Base-by-base conservation (phyloP, 2,888 invertebrate species). In the Unio delphinus region DNA sequence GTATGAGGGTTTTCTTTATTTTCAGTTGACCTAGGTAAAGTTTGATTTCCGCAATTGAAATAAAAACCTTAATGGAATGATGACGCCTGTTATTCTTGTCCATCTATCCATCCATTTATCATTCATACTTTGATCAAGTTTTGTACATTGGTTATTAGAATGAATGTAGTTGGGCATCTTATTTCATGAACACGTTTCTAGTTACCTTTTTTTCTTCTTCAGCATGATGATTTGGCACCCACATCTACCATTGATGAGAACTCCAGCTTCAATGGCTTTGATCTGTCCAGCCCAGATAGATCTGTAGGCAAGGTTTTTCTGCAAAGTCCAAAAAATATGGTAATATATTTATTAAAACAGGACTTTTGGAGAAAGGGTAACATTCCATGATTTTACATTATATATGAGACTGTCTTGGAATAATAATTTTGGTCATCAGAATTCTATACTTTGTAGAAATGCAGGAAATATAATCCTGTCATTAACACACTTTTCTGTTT, bases 281-380 rank as follows among this genome's bases (percentile, higher is more conserved):
- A 78, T 55, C 65, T 80, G 58, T 78, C 80, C 28, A 80, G 80
- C 70, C 80, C 80, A 45, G 61, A 74, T 5, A 67, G 76, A 64
- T 70, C 68, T 18, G 69, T 62, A 59, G 62, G 65, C 20, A 73
- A 65, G 64, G 70, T 73, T 8, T 70, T 72, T 54, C 54, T 78
- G 18, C 74, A 74, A 18, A 78, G 78, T 64, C 78, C 78, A 20
- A 69, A 64, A 59, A 34, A 63, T 26, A 65, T 54, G 34, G 73
- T 73, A 69, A 60, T 69, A 60, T 23, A 18, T 23, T 18, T 23
- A 26, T 59, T 65, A 56, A 45, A 45, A 45, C 45, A 45, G 45
- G 45, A 45, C 23, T 45, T 45, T 45, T 11, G 45, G 45, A 45
- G 45, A 3, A 45, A 45, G 3, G 11, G 45, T 3, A n/a, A 18